phyloP scores from a whole-genome alignment of 2,113 vertebrate species.

The Notothenia coriiceps region DNA sequence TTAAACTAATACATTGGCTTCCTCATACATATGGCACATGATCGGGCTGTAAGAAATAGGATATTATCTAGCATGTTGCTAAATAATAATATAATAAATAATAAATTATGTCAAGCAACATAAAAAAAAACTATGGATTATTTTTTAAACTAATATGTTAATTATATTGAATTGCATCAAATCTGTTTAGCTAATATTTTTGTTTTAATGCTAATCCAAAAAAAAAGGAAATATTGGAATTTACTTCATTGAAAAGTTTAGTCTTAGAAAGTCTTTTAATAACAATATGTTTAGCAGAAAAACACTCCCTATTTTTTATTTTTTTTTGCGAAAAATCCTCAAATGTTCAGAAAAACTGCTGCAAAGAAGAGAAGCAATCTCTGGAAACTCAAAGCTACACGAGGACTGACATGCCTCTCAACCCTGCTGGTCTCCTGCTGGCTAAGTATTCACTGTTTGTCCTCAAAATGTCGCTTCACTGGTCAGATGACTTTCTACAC shows the following conservation, averaged over 20 bases:
- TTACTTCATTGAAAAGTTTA: too few species aligned
- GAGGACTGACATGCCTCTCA: slow-evolving; percentile 19
- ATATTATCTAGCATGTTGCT: too few species aligned
- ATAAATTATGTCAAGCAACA: too few species aligned
- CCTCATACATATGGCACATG: slow-evolving; percentile 5
- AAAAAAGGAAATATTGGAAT: too few species aligned
- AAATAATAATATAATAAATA: too few species aligned
- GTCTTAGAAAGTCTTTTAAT: too few species aligned
- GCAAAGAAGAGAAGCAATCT: background rate
- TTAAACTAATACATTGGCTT: slow-evolving; percentile 44
- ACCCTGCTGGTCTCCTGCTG: slow-evolving; percentile 50
- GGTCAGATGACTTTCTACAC: slow-evolving; percentile 70
- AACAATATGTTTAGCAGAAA: background rate
- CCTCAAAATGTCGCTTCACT: slow-evolving; percentile 51
- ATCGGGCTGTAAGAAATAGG: background rate
- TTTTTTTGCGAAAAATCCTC: background rate
- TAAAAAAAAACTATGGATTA: too few species aligned
- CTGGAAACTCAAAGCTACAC: slow-evolving; percentile 24
- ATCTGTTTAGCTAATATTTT: background rate
- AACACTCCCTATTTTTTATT: background rate
- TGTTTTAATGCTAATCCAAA: background rate
- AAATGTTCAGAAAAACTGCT: background rate
- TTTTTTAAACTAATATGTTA: background rate
- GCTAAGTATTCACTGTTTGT: slow-evolving; percentile 57
- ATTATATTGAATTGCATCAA: background rate